These are phyloP conservation scores for Grammomys dolichurus DNA, from an alignment of 2,113 vertebrate genomes.

Conservation along the genomic window DNA sequence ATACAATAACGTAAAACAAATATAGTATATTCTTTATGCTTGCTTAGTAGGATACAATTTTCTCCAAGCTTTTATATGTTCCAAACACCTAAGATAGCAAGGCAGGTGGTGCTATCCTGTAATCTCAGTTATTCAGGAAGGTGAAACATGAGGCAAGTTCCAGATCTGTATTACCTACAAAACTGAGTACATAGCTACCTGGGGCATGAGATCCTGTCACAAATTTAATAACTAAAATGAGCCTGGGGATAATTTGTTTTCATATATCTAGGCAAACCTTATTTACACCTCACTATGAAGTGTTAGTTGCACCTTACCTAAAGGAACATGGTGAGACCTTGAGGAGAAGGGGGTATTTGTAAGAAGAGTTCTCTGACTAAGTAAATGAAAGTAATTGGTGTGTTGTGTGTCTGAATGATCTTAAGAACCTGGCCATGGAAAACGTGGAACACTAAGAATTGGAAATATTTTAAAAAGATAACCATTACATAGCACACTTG, in stretches of 20 bases:
- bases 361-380: background rate
- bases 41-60: conserved; percentile 5
- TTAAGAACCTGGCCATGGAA: background rate
- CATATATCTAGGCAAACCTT: background rate
- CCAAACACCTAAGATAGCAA: background rate
- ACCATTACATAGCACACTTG: background rate
- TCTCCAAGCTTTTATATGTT: background rate
- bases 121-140: background rate
- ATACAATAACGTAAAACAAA: conserved; percentile 23
- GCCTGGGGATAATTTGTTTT: background rate
- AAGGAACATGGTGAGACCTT: background rate
- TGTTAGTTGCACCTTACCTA: background rate
- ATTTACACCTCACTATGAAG: background rate
- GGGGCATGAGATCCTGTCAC: no score
- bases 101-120: background rate
- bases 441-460: background rate
- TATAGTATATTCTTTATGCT: background rate
- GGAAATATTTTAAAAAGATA: background rate
- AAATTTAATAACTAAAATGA: background rate
- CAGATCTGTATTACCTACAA: background rate
- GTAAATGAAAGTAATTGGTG: background rate
- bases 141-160: background rate
- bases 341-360: background rate
- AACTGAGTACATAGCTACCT: background rate
- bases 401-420: background rate